Percentiles rank a stretch among this genome's conserved stretches.
These are phyloP conservation scores for Telmatochromis brachygnathus DNA, from an alignment of 2,113 vertebrate genomes.

Conservation along the genomic window DNA sequence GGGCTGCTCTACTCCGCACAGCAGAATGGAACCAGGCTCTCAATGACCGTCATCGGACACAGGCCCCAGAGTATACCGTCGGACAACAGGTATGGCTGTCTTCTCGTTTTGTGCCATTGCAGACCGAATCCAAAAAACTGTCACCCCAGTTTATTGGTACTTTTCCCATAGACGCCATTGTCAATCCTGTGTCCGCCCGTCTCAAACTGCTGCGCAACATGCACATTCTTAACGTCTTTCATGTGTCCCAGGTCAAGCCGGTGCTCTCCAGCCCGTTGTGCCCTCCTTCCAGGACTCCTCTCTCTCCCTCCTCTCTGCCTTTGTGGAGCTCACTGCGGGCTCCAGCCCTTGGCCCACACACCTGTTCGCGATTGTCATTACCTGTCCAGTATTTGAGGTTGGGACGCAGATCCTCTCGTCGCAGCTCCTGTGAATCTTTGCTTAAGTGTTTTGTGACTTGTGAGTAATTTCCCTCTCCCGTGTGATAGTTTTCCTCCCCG, in stretches of 20 bases:
- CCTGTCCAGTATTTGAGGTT: too few species aligned
- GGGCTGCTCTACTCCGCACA: rapidly evolving
- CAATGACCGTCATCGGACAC: rapidly evolving
- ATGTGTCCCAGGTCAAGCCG: neutral
- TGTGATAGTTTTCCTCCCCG: neutral
- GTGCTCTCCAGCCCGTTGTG: neutral
- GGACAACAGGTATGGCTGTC: neutral
- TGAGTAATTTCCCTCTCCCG: neutral
- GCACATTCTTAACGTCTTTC: neutral
- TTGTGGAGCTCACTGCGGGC: rapidly evolving
- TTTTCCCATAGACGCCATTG: neutral
- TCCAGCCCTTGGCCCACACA: neutral
- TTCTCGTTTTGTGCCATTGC: neutral
- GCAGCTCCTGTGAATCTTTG: neutral
- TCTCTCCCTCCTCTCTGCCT: neutral
- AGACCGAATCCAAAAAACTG: neutral
- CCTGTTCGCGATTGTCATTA: too few species aligned
- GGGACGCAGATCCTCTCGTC: too few species aligned
- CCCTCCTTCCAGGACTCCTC: neutral
- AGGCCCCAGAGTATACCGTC: neutral
- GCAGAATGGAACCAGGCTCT: neutral
- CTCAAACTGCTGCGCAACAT: neutral
- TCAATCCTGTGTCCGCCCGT: neutral
- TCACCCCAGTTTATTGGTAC: neutral
- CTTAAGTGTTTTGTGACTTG: neutral